These are phyloP conservation scores for Pachycephus smyrnensis DNA, from an alignment of 2,888 invertebrate species.

Conservation along the genomic window DNA sequence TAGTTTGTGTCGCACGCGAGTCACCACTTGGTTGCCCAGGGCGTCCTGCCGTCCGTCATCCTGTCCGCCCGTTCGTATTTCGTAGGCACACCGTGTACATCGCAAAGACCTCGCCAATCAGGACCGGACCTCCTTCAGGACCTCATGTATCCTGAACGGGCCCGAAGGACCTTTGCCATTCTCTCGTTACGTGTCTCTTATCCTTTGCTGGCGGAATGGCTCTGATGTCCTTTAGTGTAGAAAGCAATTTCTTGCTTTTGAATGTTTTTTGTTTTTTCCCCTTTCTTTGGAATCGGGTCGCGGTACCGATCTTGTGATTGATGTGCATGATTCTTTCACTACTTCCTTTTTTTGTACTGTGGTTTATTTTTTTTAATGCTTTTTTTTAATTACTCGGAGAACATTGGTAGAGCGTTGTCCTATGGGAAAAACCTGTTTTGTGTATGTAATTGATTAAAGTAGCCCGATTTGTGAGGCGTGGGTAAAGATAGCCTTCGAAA, in stretches of 20 bases:
- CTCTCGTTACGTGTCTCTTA: not conserved
- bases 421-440: not conserved
- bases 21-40: slow-evolving; percentile 60
- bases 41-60: slow-evolving; percentile 63
- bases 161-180: not conserved
- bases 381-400: not conserved
- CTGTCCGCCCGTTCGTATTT: slow-evolving; percentile 63
- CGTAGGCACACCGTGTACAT: slow-evolving; percentile 32
- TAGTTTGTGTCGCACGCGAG: slow-evolving; percentile 59
- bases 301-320: not conserved
- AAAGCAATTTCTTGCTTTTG: not conserved
- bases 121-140: not conserved
- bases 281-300: not conserved
- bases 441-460: not conserved
- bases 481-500: not conserved
- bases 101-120: not conserved
- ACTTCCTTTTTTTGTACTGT: not conserved
- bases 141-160: not conserved
- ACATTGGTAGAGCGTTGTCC: not conserved
- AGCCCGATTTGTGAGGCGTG: not conserved
- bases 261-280: not conserved
- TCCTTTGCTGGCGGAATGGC: not conserved
- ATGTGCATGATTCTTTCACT: not conserved
- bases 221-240: not conserved
- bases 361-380: not conserved